Evolutionary conservation across 2,797 vertebrate genomes (phyloP), one percentile per base, ranked within the genome.

Genomic region (Pygocentrus nattereri): DNA sequence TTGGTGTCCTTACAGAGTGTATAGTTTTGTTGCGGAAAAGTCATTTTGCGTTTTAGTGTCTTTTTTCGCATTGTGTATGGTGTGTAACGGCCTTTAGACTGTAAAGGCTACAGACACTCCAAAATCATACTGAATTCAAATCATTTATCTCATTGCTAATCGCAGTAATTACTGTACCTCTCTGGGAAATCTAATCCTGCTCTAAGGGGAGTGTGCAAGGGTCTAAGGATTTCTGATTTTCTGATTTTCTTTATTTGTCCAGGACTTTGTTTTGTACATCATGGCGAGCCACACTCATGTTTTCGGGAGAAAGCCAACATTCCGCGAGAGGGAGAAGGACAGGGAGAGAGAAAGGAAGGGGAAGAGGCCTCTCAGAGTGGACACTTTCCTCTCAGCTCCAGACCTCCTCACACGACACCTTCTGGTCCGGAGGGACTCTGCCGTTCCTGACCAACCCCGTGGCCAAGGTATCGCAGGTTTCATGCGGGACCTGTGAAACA

Each of bases 211-310:
- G 7, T 56, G 54, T 56, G 1, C 13, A n/a, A 1, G 4, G 4
- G 21, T 59, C 56, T 23, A 59, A 61, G 13, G 3, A 3, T 72
- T 65, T 85, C 67, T 69, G 50, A 82, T n/a, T 80, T 61, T 30
- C 74, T 61, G 82, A 81, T 65, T 79, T 75, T 76, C 27, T 74
- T 25, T 81, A 87, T 90, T 90, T 87, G 81, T 91, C 76, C 86
- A 98, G 97, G 97, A 97, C 87, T 97, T 97, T 92, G 95, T 97
- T 91, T 94, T 98, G 89, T 97, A 97, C 78, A 96, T 97, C 86
- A 97, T 98, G 97, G 92, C 93, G 25, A 93, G 95, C 50, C 95
- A 96, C 85, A 96, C 93, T 41, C 97, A 98, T 83, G 91, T 98
- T 84, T 97, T 98, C 82, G 97, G 97, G 65, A 93, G 96, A 47